Evolutionary conservation across 2,888 invertebrate species (phyloP).

Genomic region (Tipula helvola): DNA sequence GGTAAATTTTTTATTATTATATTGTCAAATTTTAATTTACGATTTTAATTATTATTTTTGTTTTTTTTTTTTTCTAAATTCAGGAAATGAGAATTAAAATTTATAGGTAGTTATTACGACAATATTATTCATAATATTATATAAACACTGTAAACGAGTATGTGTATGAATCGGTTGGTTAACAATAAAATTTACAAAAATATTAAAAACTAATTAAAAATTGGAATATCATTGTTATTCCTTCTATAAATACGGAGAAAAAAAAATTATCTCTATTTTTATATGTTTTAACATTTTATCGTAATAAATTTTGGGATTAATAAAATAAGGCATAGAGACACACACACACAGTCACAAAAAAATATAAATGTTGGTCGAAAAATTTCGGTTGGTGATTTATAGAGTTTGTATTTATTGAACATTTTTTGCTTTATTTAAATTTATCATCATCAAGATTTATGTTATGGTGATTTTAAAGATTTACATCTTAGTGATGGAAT

Average conservation of each 20-base stretch:
- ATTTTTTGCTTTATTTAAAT: background rate
- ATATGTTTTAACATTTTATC: background rate
- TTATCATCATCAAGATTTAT: background rate
- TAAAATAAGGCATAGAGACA: background rate
- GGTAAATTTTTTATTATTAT: background rate
- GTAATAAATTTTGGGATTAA: background rate
- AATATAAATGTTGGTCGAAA: background rate
- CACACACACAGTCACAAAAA: no score
- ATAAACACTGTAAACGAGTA: background rate
- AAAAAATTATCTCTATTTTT: background rate
- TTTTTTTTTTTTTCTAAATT: background rate
- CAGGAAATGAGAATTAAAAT: background rate
- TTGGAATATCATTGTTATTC: background rate
- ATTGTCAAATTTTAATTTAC: background rate
- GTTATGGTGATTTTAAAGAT: background rate
- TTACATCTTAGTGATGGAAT: background rate
- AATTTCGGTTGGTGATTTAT: background rate
- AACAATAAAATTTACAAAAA: background rate
- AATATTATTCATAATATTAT: background rate
- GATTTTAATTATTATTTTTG: background rate
- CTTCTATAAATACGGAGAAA: background rate
- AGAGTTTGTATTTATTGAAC: background rate
- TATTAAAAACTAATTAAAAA: background rate
- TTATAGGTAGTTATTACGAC: background rate
- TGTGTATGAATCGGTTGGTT: background rate